phyloP scores from a whole-genome alignment of 2,797 vertebrate species.

The Microhierax caerulescens region DNA sequence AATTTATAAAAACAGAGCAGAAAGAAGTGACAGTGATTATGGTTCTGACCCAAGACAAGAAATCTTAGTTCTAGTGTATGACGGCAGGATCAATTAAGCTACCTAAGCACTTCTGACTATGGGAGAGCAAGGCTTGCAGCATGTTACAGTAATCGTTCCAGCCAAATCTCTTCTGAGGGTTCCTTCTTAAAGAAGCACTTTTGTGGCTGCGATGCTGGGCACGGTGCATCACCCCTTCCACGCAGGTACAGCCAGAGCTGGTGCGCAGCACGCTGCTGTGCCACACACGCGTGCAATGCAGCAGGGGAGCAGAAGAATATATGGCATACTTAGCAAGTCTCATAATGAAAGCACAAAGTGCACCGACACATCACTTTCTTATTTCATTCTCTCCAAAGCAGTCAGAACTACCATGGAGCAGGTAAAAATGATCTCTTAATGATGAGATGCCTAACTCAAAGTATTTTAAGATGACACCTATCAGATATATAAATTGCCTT shows the following conservation, averaged over 20 bases:
- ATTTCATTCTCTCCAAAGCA: not conserved
- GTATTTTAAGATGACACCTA: not conserved
- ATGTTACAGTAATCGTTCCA: rapidly evolving
- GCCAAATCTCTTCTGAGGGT: not conserved
- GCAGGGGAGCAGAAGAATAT: not conserved
- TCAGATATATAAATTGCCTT: rapidly evolving
- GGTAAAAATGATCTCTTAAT: rapidly evolving
- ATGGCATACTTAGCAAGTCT: rapidly evolving
- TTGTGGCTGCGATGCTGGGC: rapidly evolving
- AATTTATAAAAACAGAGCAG: not conserved
- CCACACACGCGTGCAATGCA: not conserved
- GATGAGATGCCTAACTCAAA: not conserved
- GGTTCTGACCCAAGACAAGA: not conserved
- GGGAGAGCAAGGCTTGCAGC: rapidly evolving
- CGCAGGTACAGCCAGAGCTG: rapidly evolving
- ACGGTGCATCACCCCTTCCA: not conserved
- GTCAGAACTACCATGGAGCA: not conserved
- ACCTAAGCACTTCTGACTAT: not conserved
- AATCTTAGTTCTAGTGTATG: rapidly evolving
- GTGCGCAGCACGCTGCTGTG: rapidly evolving
- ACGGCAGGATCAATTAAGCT: not conserved
- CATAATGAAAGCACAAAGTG: rapidly evolving
- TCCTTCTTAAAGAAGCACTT: rapidly evolving
- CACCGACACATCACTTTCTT: not conserved
- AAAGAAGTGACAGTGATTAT: not conserved